Evolutionary conservation across 2,888 invertebrate genomes (phyloP), one percentile per base, ranked within the genome.

Genomic region (Ferdinandea cuprea): DNA sequence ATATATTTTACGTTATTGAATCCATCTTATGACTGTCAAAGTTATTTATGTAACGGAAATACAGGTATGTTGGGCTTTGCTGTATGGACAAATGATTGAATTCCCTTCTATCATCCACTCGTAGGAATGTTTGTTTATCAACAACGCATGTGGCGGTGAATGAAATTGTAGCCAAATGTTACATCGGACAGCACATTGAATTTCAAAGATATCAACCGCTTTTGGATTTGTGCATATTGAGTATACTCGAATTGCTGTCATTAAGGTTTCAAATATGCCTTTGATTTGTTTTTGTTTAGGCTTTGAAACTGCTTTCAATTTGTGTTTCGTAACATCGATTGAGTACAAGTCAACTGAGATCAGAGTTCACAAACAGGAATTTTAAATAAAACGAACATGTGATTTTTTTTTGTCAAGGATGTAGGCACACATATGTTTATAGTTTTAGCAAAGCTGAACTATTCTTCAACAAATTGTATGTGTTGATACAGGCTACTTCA

Each of bases 41-140:
- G 37, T 50, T 71, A 13, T 71, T 71, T 59, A 58, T 40, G 19
- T 59, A 69, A 30, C 21, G 8, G 30, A 44, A 48, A 48, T 71
- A 48, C 69, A 48, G 58, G 48, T 56, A 15, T 15, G 35, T 58
- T 58, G 7, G 35, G 11, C 5, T 17, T 32, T 19, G 48, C 21
- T 21, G 3, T 35, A 35, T 35, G 46, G 40, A 37, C n/a, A 37
- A 40, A 58, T 46, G 37, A 69, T 30, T 28, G 46, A 40, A 48
- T 46, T 68, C 35, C 44, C 11, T 15, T 25, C 42, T 15, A 44
- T n/a, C n/a, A 44, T n/a, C n/a, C 13, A n/a, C 13, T n/a, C 9
- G 15, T 42, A 25, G 4, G 40, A 5, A n/a, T 68, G 56, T 32
- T 61, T 32, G 68, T 32, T 61, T 32, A 56, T 68, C 50, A 50